Evolutionary conservation across 2,797 vertebrate genomes (phyloP), one percentile per base, ranked within the genome.

Genomic region (Bryconaethiops microstoma): DNA sequence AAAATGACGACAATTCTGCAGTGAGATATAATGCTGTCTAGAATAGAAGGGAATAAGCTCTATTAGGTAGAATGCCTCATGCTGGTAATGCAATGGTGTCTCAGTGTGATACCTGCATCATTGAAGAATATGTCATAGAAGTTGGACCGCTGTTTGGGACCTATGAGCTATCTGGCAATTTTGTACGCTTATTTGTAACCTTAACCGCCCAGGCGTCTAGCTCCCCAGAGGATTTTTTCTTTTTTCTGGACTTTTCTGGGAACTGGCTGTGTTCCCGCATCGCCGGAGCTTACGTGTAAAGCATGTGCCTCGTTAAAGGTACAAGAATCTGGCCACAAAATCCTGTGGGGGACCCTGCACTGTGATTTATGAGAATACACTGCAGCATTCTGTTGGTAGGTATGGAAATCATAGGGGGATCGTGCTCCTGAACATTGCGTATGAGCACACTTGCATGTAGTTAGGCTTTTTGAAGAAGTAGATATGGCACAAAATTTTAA

Each of bases 41-140:
- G 65, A 77, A 74, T 45, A 52, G 50, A 78, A 60, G 29, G n/a
- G 29, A 77, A 64, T 62, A 21, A 70, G 68, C 40, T 35, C 35
- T 25, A 82, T 77, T 76, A 75, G 74, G 59, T 76, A 50, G 70
- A 82, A 39, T 42, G 60, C 72, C 75, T 64, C 82, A 82, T 83
- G 85, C 67, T 69, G 81, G 39, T 85, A 84, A 82, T 82, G 52
- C 52, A 70, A 14, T 69, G n/a, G 79, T 35, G 62, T 77, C 83
- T 75, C 73, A 14, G 21, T 78, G 62, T 83, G 59, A 67, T 81
- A 78, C 62, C 76, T 81, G 78, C 62, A 76, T 83, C 79, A 74
- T 59, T 67, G 80, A 76, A 79, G 60, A 87, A 86, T 82, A 82
- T 39, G 74, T 84, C 75, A 45, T 52, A 79, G 72, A 54, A 35